These are phyloP conservation scores for Pentamera pediparva DNA, from an alignment of 53 echinoderm and acorn worm genomes.

Conservation along the genomic window DNA sequence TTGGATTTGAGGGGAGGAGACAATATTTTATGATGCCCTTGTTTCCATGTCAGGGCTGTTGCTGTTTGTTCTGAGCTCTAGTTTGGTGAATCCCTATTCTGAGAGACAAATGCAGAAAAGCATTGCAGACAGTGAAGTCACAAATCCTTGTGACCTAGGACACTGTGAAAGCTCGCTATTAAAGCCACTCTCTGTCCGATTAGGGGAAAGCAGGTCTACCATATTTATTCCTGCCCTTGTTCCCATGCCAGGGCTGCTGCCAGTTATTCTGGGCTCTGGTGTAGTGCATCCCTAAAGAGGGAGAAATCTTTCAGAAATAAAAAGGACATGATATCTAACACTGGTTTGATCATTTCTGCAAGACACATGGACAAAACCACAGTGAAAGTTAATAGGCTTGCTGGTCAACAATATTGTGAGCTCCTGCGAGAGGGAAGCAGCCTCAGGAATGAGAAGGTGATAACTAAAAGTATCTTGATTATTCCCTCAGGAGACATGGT, in stretches of 20 bases:
- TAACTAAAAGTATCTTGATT: no score
- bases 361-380: no score
- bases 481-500: no score
- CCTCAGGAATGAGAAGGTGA: no score
- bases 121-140: slow-evolving; percentile 72
- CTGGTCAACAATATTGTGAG: no score
- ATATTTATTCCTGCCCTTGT: slow-evolving; percentile 52
- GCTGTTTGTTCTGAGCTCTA: slow-evolving; percentile 65
- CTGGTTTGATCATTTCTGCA: no score
- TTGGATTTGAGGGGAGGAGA: slow-evolving; percentile 58
- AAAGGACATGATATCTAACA: no score
- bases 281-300: slow-evolving; percentile 61
- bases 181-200: slow-evolving; percentile 78
- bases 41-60: slow-evolving; percentile 68
- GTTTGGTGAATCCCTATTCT: slow-evolving; percentile 64
- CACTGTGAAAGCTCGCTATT: slow-evolving; percentile 83
- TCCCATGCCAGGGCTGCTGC: slow-evolving; percentile 68
- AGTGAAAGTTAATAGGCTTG: no score
- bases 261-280: slow-evolving; percentile 73
- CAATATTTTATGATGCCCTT: slow-evolving; percentile 49
- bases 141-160: slow-evolving; percentile 60
- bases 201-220: slow-evolving; percentile 42
- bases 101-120: slow-evolving; percentile 24
- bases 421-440: no score
- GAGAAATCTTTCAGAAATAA: no score